Evolutionary conservation across 1,140 invertebrate genomes (phyloP).

Genomic region (Chironomus striatipennis): DNA sequence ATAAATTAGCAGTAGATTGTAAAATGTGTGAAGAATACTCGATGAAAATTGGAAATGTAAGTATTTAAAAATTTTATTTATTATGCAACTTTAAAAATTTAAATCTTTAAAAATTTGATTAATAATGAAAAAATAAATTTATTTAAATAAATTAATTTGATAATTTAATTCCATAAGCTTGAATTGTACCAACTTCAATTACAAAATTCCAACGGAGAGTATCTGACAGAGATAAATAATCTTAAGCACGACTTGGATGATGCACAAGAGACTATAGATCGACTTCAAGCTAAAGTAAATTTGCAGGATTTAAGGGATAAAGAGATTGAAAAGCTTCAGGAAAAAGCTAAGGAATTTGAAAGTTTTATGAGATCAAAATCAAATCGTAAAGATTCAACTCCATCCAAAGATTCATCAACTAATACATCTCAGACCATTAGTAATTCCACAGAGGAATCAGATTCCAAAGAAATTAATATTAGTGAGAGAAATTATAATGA

Average conservation of each 20-base stretch:
- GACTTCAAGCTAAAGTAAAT: conserved; percentile 32
- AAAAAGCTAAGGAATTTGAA: conserved; percentile 46
- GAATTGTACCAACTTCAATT: conserved; percentile 36
- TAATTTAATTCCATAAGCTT: conserved; percentile 28
- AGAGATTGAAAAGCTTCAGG: conserved; percentile 44
- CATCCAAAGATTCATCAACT: not conserved
- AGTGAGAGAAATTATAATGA: conserved; percentile 30
- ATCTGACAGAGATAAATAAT: conserved; percentile 31
- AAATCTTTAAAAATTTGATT: no score
- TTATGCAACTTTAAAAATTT: no score
- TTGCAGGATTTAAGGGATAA: conserved; percentile 42
- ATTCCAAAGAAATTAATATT: not conserved
- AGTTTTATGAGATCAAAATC: conserved; percentile 41
- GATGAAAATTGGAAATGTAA: no score
- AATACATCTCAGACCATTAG: conserved; percentile 10
- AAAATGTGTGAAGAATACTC: no score
- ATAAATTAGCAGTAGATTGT: no score
- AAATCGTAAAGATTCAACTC: not conserved
- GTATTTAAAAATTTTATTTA: no score
- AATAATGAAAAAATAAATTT: not conserved
- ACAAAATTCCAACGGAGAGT: conserved; percentile 31
- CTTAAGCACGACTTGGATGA: conserved; percentile 30
- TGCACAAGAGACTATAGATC: conserved; percentile 28
- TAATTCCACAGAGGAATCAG: not conserved
- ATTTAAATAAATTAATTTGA: not conserved